phyloP scores from a whole-genome alignment of 2,888 invertebrate species.

The Epiblema foenella region DNA sequence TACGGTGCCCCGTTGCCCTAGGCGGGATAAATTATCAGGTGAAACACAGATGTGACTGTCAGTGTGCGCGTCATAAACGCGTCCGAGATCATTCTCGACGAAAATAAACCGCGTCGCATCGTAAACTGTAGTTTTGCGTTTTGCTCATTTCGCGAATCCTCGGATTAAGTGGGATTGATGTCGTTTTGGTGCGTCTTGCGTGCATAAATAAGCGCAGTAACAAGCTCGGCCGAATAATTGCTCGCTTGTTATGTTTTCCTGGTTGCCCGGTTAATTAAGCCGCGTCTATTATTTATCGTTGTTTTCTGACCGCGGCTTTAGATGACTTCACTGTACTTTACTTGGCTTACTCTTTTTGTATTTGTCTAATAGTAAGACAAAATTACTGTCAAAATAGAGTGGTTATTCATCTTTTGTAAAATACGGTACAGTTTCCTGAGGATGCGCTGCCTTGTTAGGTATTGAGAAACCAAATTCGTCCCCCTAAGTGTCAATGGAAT shows the following conservation, averaged over 20 bases:
- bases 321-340: conserved; percentile 25
- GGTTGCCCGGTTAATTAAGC: conserved; percentile 64
- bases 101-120: conserved; percentile 66
- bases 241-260: conserved; percentile 60
- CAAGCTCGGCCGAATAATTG: conserved; percentile 62
- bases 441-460: no score
- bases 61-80: conserved; percentile 71
- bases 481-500: no score
- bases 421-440: background rate
- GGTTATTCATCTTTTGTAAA: background rate
- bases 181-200: conserved; percentile 66
- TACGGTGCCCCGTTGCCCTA: conserved; percentile 60
- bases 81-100: conserved; percentile 62
- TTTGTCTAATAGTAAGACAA: background rate
- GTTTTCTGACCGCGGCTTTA: conserved; percentile 39
- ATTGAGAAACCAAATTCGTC: no score
- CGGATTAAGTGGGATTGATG: conserved; percentile 76
- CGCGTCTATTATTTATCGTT: conserved; percentile 53
- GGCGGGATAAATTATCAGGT: conserved; percentile 73
- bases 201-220: conserved; percentile 67
- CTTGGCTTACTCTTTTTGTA: conserved; percentile 17
- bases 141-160: conserved; percentile 68
- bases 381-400: background rate
- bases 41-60: conserved; percentile 75
- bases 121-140: conserved; percentile 70